Conservation (phyloP, 2,888 invertebrate genomes). For the Andricus quercusramuli region DNA sequence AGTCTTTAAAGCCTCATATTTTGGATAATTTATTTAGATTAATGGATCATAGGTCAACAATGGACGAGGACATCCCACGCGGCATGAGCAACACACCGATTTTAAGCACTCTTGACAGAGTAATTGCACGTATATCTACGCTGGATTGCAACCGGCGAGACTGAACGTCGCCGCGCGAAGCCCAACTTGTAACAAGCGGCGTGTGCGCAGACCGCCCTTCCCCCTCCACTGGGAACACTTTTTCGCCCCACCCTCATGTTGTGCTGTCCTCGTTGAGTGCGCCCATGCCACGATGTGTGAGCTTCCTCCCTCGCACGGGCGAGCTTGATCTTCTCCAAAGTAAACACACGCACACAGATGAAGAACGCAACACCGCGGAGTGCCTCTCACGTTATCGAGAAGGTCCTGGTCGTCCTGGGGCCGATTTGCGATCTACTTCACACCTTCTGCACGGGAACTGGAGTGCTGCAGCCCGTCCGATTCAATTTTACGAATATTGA, state of each 20-base stretch:
- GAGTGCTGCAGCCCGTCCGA: constrained; percentile 55
- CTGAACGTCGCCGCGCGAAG: constrained; percentile 72
- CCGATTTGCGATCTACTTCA: constrained; percentile 60
- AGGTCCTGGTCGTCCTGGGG: constrained; percentile 40
- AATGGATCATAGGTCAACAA: neutral
- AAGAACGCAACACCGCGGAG: constrained; percentile 13
- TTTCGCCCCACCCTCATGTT: constrained; percentile 43
- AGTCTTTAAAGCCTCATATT: neutral
- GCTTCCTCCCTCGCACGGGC: constrained; percentile 36
- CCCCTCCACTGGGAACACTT: constrained; percentile 48
- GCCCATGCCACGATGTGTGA: neutral
- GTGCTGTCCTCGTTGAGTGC: constrained; percentile 2
- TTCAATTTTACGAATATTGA: constrained; percentile 68
- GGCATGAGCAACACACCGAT: constrained; percentile 46
- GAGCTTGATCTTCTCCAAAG: constrained; percentile 36
- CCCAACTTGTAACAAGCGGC: constrained; percentile 65
- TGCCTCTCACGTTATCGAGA: constrained; percentile 16
- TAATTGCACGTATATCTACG: constrained; percentile 74
- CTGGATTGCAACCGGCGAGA: constrained; percentile 74
- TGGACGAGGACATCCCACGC: neutral
- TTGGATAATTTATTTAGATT: neutral
- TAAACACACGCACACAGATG: constrained; percentile 34
- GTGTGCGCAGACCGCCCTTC: constrained; percentile 67
- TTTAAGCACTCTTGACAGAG: constrained; percentile 69
- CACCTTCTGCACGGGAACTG: constrained; percentile 51